Percentiles rank a stretch among this genome's conserved stretches.
Evolutionary conservation across 2,797 vertebrate species (phyloP).

Genomic region (Muscicapa striata): DNA sequence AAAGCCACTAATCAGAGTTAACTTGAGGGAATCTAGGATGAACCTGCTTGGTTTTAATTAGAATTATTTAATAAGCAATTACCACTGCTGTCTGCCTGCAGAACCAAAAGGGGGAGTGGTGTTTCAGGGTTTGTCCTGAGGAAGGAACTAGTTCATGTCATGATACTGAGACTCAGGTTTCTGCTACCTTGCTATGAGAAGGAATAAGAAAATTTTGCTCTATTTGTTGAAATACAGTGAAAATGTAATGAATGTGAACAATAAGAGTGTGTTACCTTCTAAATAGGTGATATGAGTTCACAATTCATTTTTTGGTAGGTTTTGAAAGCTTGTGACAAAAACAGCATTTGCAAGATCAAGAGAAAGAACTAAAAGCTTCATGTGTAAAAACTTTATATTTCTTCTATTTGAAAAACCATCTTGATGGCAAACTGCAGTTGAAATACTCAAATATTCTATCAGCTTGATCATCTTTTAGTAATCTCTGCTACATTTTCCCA

Average conservation of each 20-base stretch:
- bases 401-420: background rate
- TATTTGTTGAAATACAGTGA: background rate
- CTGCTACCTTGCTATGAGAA: background rate
- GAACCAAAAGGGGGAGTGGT: background rate
- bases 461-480: background rate
- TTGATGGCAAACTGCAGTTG: background rate
- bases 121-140: background rate
- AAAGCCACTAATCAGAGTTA: background rate
- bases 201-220: background rate
- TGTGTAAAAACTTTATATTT: background rate
- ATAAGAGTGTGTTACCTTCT: background rate
- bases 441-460: background rate
- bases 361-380: background rate
- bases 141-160: background rate
- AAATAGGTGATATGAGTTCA: background rate
- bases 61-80: background rate
- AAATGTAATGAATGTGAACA: background rate
- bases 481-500: background rate
- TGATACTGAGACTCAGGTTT: background rate
- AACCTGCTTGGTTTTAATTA: background rate
- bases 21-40: background rate
- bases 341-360: background rate
- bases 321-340: background rate
- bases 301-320: background rate
- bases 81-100: background rate